phyloP scores from a whole-genome alignment of 53 echinoderm and acorn worm genomes.

The Paracentrotus lividus region DNA sequence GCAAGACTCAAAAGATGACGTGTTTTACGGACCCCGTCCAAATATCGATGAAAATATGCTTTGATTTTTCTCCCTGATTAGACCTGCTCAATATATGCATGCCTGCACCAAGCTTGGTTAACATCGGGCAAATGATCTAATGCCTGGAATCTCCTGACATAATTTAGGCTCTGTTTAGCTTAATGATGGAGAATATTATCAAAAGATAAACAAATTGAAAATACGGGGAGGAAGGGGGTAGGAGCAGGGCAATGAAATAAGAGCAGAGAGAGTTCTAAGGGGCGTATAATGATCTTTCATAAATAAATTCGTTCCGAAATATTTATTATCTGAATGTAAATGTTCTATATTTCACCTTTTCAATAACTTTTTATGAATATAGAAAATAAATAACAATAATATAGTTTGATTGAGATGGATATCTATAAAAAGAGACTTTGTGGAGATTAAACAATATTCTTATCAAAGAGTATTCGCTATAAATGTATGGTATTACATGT shows the following conservation, averaged over 20 bases:
- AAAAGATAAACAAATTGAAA: neutral
- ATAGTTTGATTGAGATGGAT: neutral
- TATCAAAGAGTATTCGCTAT: neutral
- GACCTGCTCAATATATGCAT: slow-evolving; percentile 25
- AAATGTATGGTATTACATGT: too few species aligned
- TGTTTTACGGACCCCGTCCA: slow-evolving; percentile 48
- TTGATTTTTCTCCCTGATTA: slow-evolving; percentile 59
- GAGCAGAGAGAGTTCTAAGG: neutral
- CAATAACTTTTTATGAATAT: neutral
- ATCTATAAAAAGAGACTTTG: neutral
- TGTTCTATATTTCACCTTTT: neutral
- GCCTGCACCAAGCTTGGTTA: slow-evolving; percentile 30
- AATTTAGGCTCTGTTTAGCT: slow-evolving; percentile 16
- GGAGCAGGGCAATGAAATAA: neutral
- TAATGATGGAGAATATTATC: neutral
- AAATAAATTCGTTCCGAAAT: neutral
- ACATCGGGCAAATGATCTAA: neutral
- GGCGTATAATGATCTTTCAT: neutral
- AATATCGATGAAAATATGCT: slow-evolving; percentile 62
- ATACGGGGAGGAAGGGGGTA: neutral
- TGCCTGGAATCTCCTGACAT: neutral
- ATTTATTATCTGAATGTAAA: neutral
- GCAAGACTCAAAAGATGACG: slow-evolving; percentile 62
- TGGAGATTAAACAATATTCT: neutral
- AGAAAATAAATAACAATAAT: neutral